phyloP scores from a whole-genome alignment of 2,113 vertebrate species.

The Romanogobio albipinnatus region DNA sequence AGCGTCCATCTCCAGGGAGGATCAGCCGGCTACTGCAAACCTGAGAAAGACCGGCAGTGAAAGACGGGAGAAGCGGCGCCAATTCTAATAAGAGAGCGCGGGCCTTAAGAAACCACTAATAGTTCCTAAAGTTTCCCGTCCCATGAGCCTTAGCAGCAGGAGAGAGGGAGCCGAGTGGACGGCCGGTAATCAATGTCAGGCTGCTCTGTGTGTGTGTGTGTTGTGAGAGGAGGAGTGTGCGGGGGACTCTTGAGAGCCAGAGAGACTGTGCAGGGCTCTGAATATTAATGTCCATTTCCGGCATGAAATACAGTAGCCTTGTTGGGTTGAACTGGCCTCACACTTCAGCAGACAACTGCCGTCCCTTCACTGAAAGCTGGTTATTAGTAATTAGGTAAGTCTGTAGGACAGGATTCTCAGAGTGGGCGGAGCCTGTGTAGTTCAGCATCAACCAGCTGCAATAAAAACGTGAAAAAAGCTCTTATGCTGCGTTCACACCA shows the following conservation, averaged over 20 bases:
- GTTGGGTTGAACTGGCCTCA: conserved; percentile 47
- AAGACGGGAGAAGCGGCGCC: conserved; percentile 59
- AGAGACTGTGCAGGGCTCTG: conserved; percentile 23
- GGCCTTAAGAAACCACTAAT: conserved; percentile 66
- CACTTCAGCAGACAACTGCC: conserved; percentile 42
- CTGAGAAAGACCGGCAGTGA: conserved; percentile 34
- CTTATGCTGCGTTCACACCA: no score
- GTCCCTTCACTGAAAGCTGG: conserved; percentile 28
- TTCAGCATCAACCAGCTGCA: background rate
- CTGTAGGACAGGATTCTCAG: background rate
- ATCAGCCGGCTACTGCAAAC: conserved; percentile 41
- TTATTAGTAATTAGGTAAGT: background rate
- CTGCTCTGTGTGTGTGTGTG: conserved; percentile 28
- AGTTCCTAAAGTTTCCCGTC: conserved; percentile 66
- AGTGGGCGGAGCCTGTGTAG: background rate
- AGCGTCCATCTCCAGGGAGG: conserved; percentile 51
- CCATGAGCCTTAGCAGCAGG: conserved; percentile 56
- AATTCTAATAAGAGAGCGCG: conserved; percentile 65
- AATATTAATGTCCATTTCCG: conserved; percentile 59
- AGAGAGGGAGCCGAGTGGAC: conserved; percentile 33
- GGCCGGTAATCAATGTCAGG: conserved; percentile 60
- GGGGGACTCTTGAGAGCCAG: conserved; percentile 7
- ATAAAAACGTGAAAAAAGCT: background rate
- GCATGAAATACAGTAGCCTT: conserved; percentile 56
- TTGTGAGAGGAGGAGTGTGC: background rate